Conservation (phyloP, 1,140 invertebrate species). For the Harlomillsia oculata region DNA sequence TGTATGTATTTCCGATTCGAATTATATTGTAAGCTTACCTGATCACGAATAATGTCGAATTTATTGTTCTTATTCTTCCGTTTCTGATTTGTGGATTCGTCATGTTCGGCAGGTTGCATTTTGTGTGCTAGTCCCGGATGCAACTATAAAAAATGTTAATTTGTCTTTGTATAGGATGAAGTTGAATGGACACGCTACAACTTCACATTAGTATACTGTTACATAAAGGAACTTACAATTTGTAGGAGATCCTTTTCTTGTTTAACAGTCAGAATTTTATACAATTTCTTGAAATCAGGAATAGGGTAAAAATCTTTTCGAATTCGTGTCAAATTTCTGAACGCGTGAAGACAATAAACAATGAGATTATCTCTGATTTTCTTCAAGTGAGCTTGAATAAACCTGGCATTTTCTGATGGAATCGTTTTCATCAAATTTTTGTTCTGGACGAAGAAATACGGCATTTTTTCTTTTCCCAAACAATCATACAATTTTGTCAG, state of each 20-base stretch:
- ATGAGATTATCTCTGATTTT: conserved; percentile 59
- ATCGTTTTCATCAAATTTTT: conserved; percentile 63
- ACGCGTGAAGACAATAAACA: conserved; percentile 54
- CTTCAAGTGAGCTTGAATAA: conserved; percentile 54
- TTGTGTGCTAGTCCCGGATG: too few relatives aligned
- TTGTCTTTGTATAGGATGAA: too few relatives aligned
- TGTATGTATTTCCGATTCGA: not conserved
- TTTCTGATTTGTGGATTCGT: conserved; percentile 21
- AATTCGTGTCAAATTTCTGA: conserved; percentile 49
- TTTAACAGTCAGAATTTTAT: conserved; percentile 48
- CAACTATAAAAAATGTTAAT: too few relatives aligned
- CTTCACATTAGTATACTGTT: not conserved
- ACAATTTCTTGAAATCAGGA: conserved; percentile 52
- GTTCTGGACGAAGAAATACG: conserved; percentile 60
- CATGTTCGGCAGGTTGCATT: conserved; percentile 38
- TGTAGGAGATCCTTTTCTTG: conserved; percentile 29
- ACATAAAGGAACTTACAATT: conserved; percentile 12
- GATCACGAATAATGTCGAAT: not conserved
- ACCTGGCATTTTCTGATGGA: conserved; percentile 50
- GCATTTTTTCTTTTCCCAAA: conserved; percentile 48
- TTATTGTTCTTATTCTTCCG: conserved; percentile 16
- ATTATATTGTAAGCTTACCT: not conserved
- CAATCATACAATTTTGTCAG: conserved; percentile 45
- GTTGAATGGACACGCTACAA: too few relatives aligned
- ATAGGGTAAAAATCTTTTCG: conserved; percentile 54